Conservation (phyloP, 2,797 vertebrate genomes). For the Euthynnus affinis region DNA sequence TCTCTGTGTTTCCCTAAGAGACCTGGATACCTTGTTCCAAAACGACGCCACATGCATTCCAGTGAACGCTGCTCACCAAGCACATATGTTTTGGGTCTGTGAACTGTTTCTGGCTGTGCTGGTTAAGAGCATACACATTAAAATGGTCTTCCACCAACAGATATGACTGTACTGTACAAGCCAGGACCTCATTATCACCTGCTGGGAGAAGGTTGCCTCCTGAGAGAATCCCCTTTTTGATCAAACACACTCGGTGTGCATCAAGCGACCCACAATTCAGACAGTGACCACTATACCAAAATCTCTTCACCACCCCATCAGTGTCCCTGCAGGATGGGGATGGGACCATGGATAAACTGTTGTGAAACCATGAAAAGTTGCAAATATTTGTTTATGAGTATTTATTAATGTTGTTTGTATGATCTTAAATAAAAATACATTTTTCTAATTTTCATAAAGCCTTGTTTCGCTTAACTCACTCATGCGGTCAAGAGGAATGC, state of each 20-base stretch:
- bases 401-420: background rate
- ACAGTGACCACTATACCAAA: background rate
- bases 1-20: background rate
- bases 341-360: background rate
- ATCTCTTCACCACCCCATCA: background rate
- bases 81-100: no score
- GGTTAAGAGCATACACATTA: background rate
- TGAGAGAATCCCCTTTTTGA: background rate
- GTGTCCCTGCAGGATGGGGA: background rate
- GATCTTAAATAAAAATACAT: constrained; percentile 1
- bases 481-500: no score
- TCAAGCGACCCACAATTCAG: no score
- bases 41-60: no score
- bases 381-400: background rate
- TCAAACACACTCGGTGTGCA: background rate
- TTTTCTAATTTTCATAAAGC: background rate
- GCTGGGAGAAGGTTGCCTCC: background rate
- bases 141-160: no score
- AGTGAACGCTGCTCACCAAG: no score
- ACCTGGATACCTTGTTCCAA: background rate
- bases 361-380: no score
- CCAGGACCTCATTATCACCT: no score
- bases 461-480: background rate
- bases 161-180: background rate
- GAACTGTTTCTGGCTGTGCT: background rate